phyloP scores from a whole-genome alignment of 92 coral and sea anemone species.

The Phymanthus crucifer region DNA sequence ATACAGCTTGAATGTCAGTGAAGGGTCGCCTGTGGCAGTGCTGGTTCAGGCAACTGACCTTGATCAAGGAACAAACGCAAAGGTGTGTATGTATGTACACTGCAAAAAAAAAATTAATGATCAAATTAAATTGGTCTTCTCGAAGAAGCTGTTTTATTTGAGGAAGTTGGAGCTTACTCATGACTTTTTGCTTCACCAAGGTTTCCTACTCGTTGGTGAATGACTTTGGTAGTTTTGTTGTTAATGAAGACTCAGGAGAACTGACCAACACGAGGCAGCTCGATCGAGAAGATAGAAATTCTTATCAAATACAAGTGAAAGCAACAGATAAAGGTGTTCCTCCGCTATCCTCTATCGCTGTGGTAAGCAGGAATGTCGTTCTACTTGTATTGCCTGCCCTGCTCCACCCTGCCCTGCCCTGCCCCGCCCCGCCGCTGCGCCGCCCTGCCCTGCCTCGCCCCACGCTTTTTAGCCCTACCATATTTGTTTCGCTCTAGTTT shows the following conservation, averaged over 20 bases:
- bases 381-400: too few relatives aligned
- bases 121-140: too few relatives aligned
- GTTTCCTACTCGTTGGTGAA: conserved; percentile 32
- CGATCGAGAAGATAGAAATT: conserved; percentile 68
- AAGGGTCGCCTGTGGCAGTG: conserved; percentile 49
- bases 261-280: conserved; percentile 38
- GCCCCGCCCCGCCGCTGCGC: too few relatives aligned
- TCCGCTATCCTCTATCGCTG: background rate
- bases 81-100: too few relatives aligned
- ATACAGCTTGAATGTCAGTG: conserved; percentile 58
- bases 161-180: background rate
- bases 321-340: conserved; percentile 71
- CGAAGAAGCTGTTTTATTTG: background rate
- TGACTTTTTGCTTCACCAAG: background rate
- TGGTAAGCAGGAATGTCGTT: background rate
- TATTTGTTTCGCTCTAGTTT: background rate
- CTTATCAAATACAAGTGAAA: conserved; percentile 46
- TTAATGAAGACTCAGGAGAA: conserved; percentile 46
- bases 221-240: conserved; percentile 25
- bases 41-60: conserved; percentile 75
- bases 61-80: conserved; percentile 63
- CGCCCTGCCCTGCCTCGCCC: background rate
- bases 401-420: background rate
- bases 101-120: too few relatives aligned
- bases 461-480: background rate